Evolutionary conservation across 2,888 invertebrate genomes (phyloP).

Genomic region (Euplexia lucipara): DNA sequence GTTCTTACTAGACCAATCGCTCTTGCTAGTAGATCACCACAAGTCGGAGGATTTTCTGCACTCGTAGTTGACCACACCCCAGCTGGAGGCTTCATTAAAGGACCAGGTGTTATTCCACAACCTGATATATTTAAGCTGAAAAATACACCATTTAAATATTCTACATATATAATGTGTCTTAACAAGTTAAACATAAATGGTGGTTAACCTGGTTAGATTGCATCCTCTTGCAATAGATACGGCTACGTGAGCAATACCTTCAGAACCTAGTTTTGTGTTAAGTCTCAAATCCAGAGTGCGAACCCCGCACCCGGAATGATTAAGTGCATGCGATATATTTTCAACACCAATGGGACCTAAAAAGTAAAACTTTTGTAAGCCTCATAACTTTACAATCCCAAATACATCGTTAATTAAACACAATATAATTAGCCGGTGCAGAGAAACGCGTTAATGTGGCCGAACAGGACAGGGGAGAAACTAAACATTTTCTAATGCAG

Average conservation of each 20-base stretch:
- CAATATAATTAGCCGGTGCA: too few relatives aligned
- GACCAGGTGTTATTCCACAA: conserved; percentile 85
- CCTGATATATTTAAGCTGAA: conserved; percentile 86
- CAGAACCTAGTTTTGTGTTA: conserved; percentile 85
- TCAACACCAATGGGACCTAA: conserved; percentile 84
- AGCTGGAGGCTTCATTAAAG: conserved; percentile 81
- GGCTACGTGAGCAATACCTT: conserved; percentile 85
- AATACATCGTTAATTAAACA: background rate
- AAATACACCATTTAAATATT: conserved; percentile 8
- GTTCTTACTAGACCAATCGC: conserved; percentile 88
- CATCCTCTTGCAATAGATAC: conserved; percentile 88
- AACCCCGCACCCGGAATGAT: conserved; percentile 81
- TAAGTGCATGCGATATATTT: conserved; percentile 83
- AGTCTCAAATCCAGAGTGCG: conserved; percentile 84
- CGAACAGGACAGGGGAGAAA: too few relatives aligned
- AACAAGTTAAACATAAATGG: background rate
- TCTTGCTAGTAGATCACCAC: conserved; percentile 87
- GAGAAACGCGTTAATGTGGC: too few relatives aligned
- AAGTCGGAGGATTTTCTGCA: conserved; percentile 86
- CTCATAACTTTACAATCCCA: background rate
- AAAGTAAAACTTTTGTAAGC: conserved; percentile 11
- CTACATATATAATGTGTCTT: background rate
- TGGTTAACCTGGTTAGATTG: conserved; percentile 82
- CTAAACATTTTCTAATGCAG: too few relatives aligned
- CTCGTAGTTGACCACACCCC: conserved; percentile 89